A percentile compares a stretch with the other conserved stretches of the same genome.
These are phyloP conservation scores for Myxocyprinus asiaticus DNA, from an alignment of 2,113 vertebrate species.

Conservation along the genomic window DNA sequence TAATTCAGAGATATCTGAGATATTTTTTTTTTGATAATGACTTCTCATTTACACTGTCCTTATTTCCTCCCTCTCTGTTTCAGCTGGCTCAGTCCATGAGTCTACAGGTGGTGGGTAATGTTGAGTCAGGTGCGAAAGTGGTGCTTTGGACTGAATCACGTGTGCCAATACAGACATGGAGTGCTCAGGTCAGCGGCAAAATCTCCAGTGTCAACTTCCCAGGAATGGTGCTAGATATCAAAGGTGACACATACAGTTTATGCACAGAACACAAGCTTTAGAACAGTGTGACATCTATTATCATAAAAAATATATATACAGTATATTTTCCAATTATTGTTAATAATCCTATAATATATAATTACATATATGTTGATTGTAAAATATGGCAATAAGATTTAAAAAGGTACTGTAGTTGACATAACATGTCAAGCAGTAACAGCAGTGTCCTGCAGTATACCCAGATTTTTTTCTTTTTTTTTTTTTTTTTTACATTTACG, in stretches of 20 bases:
- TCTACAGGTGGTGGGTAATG: conserved; percentile 88
- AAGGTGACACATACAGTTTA: conserved; percentile 73
- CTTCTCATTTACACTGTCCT: neutral
- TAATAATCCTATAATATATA: neutral
- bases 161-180: conserved; percentile 86
- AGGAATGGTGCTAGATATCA: conserved; percentile 85
- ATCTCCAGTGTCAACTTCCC: conserved; percentile 85
- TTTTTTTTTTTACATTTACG: no score
- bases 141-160: conserved; percentile 89
- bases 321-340: neutral
- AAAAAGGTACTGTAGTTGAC: neutral
- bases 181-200: conserved; percentile 72
- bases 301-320: neutral
- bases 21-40: neutral
- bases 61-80: neutral
- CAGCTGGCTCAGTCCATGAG: conserved; percentile 85
- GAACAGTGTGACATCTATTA: neutral
- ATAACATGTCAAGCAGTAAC: neutral
- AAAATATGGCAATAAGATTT: neutral
- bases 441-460: no score
- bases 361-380: neutral
- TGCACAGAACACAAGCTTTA: neutral
- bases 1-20: no score
- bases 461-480: no score
- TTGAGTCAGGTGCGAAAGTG: conserved; percentile 80